phyloP scores from a whole-genome alignment of 2,888 invertebrate species.

The Ophion ventricosus region DNA sequence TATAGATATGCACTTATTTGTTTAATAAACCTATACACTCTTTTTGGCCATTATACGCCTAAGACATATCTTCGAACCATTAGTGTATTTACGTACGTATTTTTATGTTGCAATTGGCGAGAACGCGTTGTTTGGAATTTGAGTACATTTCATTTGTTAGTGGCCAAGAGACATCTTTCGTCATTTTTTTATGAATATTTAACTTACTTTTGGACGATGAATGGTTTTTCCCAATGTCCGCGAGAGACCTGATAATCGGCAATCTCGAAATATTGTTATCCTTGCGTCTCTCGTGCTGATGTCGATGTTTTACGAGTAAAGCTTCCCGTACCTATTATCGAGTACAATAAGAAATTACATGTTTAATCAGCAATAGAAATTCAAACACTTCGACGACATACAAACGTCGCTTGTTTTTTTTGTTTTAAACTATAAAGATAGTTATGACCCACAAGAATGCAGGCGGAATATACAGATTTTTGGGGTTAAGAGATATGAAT shows the following conservation, averaged over 20 bases:
- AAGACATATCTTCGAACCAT: too few species aligned
- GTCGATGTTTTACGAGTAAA: conserved; percentile 94
- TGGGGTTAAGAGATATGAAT: too few species aligned
- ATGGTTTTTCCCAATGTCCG: conserved; percentile 97
- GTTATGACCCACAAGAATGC: background rate
- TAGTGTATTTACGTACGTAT: too few species aligned
- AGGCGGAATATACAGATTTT: too few species aligned
- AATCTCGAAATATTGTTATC: conserved; percentile 91
- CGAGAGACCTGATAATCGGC: conserved; percentile 95
- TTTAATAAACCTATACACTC: too few species aligned
- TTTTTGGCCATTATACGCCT: too few species aligned
- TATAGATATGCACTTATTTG: too few species aligned
- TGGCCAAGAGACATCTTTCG: background rate
- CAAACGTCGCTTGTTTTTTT: background rate
- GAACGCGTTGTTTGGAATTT: too few species aligned
- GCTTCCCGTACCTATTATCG: conserved; percentile 88
- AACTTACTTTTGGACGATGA: conserved; percentile 97
- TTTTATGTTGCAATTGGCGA: too few species aligned
- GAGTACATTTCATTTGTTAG: too few species aligned
- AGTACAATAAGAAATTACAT: background rate
- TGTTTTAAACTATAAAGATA: background rate
- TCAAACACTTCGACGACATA: background rate
- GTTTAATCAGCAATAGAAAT: background rate
- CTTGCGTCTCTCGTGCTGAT: conserved; percentile 94
- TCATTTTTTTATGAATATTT: background rate